These are phyloP conservation scores for Cottoperca gobio DNA, from an alignment of 2,797 vertebrate genomes.

Conservation along the genomic window DNA sequence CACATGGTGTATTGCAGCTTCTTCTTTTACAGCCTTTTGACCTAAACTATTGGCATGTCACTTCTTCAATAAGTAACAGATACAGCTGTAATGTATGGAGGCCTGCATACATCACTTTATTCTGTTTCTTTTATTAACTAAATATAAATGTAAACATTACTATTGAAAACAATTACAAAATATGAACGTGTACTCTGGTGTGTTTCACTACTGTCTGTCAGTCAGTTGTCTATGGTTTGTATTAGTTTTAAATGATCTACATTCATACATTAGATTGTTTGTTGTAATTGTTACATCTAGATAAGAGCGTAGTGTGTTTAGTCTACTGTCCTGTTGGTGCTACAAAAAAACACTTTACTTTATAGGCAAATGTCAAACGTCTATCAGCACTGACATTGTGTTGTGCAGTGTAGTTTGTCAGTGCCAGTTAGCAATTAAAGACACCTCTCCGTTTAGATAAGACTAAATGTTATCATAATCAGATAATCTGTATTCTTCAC, in stretches of 20 bases:
- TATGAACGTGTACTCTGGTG: not conserved
- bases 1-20: constrained; percentile 27
- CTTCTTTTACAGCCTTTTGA: constrained; percentile 19
- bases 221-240: not conserved
- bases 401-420: not conserved
- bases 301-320: constrained; percentile 1
- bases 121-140: not conserved
- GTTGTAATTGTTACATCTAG: not conserved
- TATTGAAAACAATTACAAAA: not conserved
- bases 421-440: constrained; percentile 40
- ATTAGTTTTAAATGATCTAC: not conserved
- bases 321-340: not conserved
- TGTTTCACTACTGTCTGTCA: not conserved
- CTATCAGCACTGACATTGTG: constrained; percentile 37
- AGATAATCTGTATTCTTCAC: constrained; percentile 31
- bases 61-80: constrained; percentile 3
- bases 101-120: not conserved
- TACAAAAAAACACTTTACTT: not conserved
- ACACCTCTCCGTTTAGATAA: constrained; percentile 29
- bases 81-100: too few relatives aligned
- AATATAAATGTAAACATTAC: not conserved
- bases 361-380: not conserved
- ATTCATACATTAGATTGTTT: not conserved
- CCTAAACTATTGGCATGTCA: not conserved
- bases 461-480: constrained; percentile 55